A percentile compares a stretch with the other conserved stretches of the same genome.
phyloP scores from a whole-genome alignment of 2,797 vertebrate genomes.

The Lepidocolaptes lacrymiger region DNA sequence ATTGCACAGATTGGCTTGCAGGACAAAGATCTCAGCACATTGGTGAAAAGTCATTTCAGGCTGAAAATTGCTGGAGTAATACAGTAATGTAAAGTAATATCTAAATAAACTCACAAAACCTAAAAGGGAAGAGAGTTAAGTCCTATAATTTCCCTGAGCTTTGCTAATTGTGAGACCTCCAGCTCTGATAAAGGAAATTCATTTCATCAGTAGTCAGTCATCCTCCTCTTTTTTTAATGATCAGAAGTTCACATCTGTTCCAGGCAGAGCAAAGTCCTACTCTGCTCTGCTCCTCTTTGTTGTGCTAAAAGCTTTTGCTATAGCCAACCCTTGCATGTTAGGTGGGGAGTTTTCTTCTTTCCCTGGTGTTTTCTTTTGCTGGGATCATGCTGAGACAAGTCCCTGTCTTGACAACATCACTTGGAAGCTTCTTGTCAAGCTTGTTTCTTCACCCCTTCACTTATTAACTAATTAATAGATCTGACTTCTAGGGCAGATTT shows the following conservation, averaged over 20 bases:
- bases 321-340: neutral
- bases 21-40: neutral
- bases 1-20: neutral
- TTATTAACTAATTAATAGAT: neutral
- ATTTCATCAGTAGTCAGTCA: constrained; percentile 43
- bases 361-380: neutral
- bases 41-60: neutral
- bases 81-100: neutral
- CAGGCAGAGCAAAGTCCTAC: neutral
- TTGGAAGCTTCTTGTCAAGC: neutral
- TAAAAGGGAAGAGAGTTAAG: neutral
- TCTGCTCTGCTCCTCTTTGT: neutral
- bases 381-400: neutral
- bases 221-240: neutral
- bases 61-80: neutral
- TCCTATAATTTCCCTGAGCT: constrained; percentile 2
- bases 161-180: constrained; percentile 26
- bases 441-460: neutral
- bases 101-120: constrained; percentile 4
- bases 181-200: constrained; percentile 30
- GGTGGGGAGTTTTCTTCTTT: neutral
- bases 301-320: neutral
- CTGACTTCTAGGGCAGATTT: neutral
- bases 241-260: neutral
- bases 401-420: neutral